Percentiles rank a stretch among this genome's conserved stretches.
phyloP scores from a whole-genome alignment of 2,113 vertebrate genomes.

The Limanda limanda region DNA sequence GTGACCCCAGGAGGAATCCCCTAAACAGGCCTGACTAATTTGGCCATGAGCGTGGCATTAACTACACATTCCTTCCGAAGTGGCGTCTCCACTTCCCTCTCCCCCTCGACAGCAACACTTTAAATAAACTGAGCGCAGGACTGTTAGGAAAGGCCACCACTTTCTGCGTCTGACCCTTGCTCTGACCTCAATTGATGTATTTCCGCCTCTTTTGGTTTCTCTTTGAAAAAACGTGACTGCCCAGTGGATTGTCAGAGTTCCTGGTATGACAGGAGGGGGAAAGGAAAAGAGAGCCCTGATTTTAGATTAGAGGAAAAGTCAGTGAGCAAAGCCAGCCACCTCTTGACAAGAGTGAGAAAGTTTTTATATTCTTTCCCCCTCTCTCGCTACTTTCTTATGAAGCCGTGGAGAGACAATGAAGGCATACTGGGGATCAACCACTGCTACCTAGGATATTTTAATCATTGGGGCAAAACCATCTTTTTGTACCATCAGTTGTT shows the following conservation, averaged over 20 bases:
- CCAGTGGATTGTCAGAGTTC: constrained; percentile 46
- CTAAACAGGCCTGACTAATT: constrained; percentile 69
- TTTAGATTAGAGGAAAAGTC: constrained; percentile 50
- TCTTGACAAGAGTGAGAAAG: constrained; percentile 66
- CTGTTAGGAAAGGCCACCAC: constrained; percentile 43
- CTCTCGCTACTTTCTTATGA: constrained; percentile 59
- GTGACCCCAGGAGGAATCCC: constrained; percentile 52
- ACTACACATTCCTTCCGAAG: constrained; percentile 76
- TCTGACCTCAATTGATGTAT: constrained; percentile 52
- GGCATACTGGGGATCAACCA: constrained; percentile 64
- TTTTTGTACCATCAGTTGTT: constrained; percentile 73
- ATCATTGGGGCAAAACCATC: constrained; percentile 71
- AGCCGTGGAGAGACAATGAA: constrained; percentile 63
- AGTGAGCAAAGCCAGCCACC: constrained; percentile 66
- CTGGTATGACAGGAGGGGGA: constrained; percentile 23
- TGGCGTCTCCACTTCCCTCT: constrained; percentile 41
- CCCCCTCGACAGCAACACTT: constrained; percentile 50
- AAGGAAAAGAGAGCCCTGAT: constrained; percentile 26
- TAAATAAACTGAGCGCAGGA: constrained; percentile 62
- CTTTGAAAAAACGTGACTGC: constrained; percentile 42
- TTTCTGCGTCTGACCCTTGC: constrained; percentile 48
- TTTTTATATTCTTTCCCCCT: constrained; percentile 50
- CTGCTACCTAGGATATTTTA: constrained; percentile 77
- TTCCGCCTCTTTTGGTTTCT: constrained; percentile 57
- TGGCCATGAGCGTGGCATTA: constrained; percentile 74